Evolutionary conservation across 1,140 invertebrate genomes (phyloP).

Genomic region (Ptiloglossa arizonensis): DNA sequence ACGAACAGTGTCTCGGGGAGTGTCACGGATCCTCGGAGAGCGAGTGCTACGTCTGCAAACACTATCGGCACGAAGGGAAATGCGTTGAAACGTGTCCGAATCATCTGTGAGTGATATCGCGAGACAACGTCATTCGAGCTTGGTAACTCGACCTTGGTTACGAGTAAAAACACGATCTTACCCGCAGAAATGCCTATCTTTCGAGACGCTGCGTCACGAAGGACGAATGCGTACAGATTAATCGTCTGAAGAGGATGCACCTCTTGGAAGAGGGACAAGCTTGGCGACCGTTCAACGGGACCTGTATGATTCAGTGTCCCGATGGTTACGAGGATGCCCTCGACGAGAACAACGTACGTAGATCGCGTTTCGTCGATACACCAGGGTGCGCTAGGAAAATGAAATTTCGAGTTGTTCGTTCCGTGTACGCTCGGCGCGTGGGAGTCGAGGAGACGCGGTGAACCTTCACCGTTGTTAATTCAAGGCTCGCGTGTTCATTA

Average conservation of each 20-base stretch:
- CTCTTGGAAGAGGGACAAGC: constrained; percentile 42
- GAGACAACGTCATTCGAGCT: neutral
- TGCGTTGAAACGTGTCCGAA: constrained; percentile 82
- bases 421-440: no score
- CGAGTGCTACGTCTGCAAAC: constrained; percentile 83
- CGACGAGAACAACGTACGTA: constrained; percentile 65
- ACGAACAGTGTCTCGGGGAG: constrained; percentile 85
- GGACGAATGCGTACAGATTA: constrained; percentile 79
- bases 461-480: no score
- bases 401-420: no score
- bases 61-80: constrained; percentile 78
- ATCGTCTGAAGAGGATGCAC: constrained; percentile 52
- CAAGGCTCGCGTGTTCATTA: no score
- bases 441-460: no score
- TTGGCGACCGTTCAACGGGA: constrained; percentile 77
- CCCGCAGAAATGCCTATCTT: constrained; percentile 75
- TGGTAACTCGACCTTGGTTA: neutral
- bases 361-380: neutral
- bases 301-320: constrained; percentile 84
- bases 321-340: constrained; percentile 77
- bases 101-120: constrained; percentile 71
- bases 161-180: neutral
- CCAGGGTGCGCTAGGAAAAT: no score
- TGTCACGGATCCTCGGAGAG: constrained; percentile 79
- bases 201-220: constrained; percentile 83